Evolutionary conservation across 2,888 invertebrate genomes (phyloP), one percentile per base, ranked within the genome.

Genomic region (Epistrophe grossulariae): DNA sequence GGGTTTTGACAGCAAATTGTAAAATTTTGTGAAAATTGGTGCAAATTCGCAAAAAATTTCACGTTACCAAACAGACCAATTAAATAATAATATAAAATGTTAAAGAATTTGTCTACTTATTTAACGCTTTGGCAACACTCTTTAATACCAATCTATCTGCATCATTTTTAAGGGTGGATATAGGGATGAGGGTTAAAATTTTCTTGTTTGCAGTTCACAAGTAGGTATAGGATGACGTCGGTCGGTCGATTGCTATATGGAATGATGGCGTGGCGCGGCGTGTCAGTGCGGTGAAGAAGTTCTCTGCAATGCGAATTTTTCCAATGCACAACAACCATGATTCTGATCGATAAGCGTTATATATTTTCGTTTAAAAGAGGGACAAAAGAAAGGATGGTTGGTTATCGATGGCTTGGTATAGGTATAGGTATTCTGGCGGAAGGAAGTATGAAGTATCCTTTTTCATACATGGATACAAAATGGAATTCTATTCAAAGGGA

Each of bases 241-340:
- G 19, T 50, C 0, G 43, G 19, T 50, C 50, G 19, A 50, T 50
- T 0, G 43, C 55, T 13, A 24, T 13, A 24, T 13, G 4, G 15
- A 2, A 35, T 35, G 28, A 11, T 15, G n/a, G n/a, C 2, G 31
- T 4, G 11, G 17, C 17, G 11, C 6, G 17, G 9, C n/a, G 9
- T 40, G 15, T 40, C 66, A 38, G 70, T 55, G 78, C 68, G 52
- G 43, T 50, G 45, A 66, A 72, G 73, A 50, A 57, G 43, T 48
- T 64, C 73, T 70, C 84, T 84, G 84, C 84, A 84, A 70, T 84
- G 84, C 84, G 84, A 84, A 35, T 66, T 79, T 84, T 79, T 62
- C 73, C 70, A 38, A 73, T 80, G 66, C 68, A 71, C 71, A 72
- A 77, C 68, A 79, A 57, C 55, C 73, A 73, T 68, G 10, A 17